A percentile compares a stretch with the other conserved stretches of the same genome.
These are phyloP conservation scores for Phyllostomus hastatus DNA, from an alignment of 2,113 vertebrate species.

Conservation along the genomic window DNA sequence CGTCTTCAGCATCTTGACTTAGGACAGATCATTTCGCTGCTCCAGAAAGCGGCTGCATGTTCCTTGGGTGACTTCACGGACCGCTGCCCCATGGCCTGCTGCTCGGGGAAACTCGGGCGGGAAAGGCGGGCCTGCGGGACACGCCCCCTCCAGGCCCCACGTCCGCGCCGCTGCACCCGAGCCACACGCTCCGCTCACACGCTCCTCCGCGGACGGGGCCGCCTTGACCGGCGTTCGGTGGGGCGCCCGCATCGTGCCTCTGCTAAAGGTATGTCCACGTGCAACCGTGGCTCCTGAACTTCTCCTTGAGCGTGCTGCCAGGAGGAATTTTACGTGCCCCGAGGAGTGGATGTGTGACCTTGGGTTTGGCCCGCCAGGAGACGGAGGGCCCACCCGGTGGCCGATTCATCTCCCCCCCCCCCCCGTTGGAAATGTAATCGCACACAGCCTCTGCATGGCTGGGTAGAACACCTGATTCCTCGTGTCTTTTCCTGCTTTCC, in stretches of 20 bases:
- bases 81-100: too few relatives aligned
- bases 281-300: accelerated
- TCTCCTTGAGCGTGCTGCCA: background rate
- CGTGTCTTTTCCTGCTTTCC: background rate
- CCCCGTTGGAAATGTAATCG: background rate
- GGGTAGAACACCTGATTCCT: too few relatives aligned
- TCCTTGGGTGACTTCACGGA: accelerated
- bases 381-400: background rate
- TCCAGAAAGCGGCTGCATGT: accelerated
- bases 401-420: background rate
- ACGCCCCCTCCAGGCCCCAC: accelerated
- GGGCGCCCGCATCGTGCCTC: accelerated
- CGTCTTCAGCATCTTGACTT: background rate
- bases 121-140: accelerated
- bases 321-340: background rate
- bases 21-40: background rate
- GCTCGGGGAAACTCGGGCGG: accelerated
- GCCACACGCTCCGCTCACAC: accelerated
- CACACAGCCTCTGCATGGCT: accelerated
- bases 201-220: background rate
- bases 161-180: background rate
- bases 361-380: background rate
- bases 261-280: background rate
- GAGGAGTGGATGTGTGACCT: background rate
- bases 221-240: too few relatives aligned